Evolutionary conservation across 64 coral and sea anemone species (phyloP).

Genomic region (Stichodactyla helianthus): DNA sequence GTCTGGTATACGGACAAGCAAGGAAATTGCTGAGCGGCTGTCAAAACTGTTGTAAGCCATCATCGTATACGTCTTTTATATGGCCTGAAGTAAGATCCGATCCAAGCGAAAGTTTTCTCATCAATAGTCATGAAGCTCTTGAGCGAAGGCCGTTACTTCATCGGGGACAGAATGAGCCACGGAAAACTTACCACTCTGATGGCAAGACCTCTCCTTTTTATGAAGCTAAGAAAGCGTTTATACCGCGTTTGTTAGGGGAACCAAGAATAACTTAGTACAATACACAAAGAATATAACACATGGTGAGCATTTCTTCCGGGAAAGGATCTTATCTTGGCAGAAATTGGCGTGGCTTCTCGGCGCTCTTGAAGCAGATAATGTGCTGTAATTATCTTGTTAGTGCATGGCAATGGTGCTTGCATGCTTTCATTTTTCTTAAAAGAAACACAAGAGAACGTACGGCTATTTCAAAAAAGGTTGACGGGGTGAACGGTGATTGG

Average conservation of each 20-base stretch:
- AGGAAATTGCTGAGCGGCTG: slow-evolving; percentile 30
- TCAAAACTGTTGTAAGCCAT: neutral
- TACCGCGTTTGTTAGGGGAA: slow-evolving; percentile 44
- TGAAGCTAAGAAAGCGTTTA: slow-evolving; percentile 32
- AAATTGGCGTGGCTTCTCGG: too few relatives aligned
- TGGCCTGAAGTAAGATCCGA: slow-evolving; percentile 10
- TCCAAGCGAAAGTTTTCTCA: slow-evolving; percentile 9
- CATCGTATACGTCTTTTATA: neutral
- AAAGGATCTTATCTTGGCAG: too few relatives aligned
- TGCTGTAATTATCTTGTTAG: too few relatives aligned
- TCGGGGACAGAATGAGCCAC: neutral
- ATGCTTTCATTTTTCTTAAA: too few relatives aligned
- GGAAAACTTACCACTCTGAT: neutral
- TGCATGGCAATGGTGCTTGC: too few relatives aligned
- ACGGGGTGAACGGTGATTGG: too few relatives aligned
- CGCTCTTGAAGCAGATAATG: too few relatives aligned
- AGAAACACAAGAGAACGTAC: too few relatives aligned
- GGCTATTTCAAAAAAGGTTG: too few relatives aligned
- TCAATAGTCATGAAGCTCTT: slow-evolving; percentile 19
- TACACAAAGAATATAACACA: neutral
- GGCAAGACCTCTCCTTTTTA: slow-evolving; percentile 15
- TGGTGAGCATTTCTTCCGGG: neutral
- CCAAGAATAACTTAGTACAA: slow-evolving; percentile 24
- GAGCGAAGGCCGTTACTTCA: neutral
- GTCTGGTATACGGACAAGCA: slow-evolving; percentile 72